Base-by-base conservation (phyloP, 2,113 vertebrate species). In the Lophotis ruficrista region DNA sequence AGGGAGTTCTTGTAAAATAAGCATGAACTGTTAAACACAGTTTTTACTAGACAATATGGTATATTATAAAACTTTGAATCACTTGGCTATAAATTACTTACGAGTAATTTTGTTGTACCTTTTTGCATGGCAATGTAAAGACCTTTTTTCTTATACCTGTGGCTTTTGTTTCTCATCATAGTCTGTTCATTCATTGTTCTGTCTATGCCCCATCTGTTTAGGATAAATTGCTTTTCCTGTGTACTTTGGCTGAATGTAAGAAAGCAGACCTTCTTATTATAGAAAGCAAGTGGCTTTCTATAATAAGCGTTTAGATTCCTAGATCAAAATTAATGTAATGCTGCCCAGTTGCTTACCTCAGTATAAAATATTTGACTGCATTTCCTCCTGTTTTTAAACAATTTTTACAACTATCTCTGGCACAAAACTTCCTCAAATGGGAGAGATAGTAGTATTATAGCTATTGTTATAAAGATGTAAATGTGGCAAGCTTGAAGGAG, bases 11-110 rank as follows among this genome's bases (percentile, higher is more conserved):
- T 30, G 1, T 1, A 56, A 47, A 43, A 50, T 0, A 4, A 5
- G 10, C 38, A 5, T 1, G 6, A 78, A 14, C 3, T 27, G 2
- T 22, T 30, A 6, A 18, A 1, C 14, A 23, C 20, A 20, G 17
- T 3, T 11, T 45, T 23, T 7, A 4, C 45, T 57, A 31, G 78
- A 1, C 47, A 18, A 0, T 3, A 1, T 31, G 21, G 18, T 48
- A 11, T 41, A 27, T 7, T 24, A n/a, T 38, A n/a, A 65, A 79
- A 80, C 51, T 54, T 53, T 21, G 50, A 78, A 62, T 80, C 23
- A 18, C 25, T 68, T 62, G 6, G 8, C 45, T 75, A 60, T 64
- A 45, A 64, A 54, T 90, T 23, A 11, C 37, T n/a, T 58, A 23
- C 1, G 23, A 79, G 20, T 69, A 54, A 65, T 70, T 30, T 53